Evolutionary conservation across 1,140 invertebrate species (phyloP).

Genomic region (Diabrotica virgifera): DNA sequence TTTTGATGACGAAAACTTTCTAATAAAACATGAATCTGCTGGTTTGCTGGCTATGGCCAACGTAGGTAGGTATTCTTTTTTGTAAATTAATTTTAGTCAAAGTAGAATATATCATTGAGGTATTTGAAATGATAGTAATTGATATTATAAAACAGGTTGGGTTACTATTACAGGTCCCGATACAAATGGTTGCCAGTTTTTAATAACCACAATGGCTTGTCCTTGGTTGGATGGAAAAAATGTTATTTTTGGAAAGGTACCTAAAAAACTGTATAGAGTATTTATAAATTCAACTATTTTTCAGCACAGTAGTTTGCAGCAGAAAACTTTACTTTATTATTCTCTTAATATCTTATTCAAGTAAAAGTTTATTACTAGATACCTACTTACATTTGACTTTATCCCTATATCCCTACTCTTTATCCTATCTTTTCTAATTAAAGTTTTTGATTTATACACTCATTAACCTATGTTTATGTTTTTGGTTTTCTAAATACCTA

Average conservation of each 20-base stretch:
- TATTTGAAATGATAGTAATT: neutral
- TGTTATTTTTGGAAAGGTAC: constrained; percentile 87
- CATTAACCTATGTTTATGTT: too few species aligned
- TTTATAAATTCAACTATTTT: constrained; percentile 4
- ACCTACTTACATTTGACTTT: too few species aligned
- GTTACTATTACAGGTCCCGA: constrained; percentile 54
- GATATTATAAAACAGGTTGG: neutral
- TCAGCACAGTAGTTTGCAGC: too few species aligned
- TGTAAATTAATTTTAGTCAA: neutral
- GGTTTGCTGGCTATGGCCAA: constrained; percentile 97
- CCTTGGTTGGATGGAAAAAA: constrained; percentile 91
- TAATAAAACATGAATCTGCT: constrained; percentile 79
- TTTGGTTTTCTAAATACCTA: too few species aligned
- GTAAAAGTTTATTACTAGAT: too few species aligned
- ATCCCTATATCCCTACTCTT: too few species aligned
- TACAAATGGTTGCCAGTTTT: constrained; percentile 94
- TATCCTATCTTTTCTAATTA: too few species aligned
- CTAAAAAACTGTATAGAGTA: neutral
- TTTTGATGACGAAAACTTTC: constrained; percentile 94
- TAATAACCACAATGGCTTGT: constrained; percentile 86
- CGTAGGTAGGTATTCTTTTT: constrained; percentile 24
- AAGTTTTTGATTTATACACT: too few species aligned
- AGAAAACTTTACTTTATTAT: neutral
- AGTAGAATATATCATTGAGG: too few species aligned
- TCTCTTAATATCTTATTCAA: too few species aligned